These are phyloP conservation scores for Anas acuta DNA, from an alignment of 2,797 vertebrate genomes.

Conservation along the genomic window DNA sequence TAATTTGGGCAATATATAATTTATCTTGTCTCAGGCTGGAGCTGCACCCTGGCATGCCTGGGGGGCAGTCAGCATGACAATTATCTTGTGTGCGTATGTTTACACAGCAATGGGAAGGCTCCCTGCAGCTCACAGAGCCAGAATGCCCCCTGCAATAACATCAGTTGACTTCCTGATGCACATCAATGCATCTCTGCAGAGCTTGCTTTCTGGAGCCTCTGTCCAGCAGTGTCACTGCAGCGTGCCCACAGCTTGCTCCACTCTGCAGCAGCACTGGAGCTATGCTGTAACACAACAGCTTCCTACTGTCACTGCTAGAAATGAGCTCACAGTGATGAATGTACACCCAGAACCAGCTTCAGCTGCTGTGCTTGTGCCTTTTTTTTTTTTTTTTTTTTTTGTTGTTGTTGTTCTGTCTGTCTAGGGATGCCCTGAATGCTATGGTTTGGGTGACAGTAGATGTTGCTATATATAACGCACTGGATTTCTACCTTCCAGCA, in stretches of 20 bases:
- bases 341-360: neutral
- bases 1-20: accelerated
- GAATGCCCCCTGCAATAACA: neutral
- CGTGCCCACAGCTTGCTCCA: neutral
- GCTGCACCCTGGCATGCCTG: accelerated
- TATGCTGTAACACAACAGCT: accelerated
- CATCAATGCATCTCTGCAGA: neutral
- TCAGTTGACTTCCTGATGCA: neutral
- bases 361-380: no score
- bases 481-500: no score
- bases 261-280: neutral
- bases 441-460: neutral
- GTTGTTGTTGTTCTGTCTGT: neutral
- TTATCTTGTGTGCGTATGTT: neutral
- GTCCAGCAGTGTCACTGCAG: neutral
- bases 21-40: neutral
- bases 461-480: no score
- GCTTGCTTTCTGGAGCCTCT: neutral
- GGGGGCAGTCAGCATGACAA: accelerated
- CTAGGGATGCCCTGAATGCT: neutral
- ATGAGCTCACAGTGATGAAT: neutral
- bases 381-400: no score
- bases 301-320: neutral
- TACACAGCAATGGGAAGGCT: neutral
- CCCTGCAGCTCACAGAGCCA: neutral